These are phyloP conservation scores for Sturnus vulgaris DNA, from an alignment of 2,113 vertebrate genomes.

Conservation along the genomic window DNA sequence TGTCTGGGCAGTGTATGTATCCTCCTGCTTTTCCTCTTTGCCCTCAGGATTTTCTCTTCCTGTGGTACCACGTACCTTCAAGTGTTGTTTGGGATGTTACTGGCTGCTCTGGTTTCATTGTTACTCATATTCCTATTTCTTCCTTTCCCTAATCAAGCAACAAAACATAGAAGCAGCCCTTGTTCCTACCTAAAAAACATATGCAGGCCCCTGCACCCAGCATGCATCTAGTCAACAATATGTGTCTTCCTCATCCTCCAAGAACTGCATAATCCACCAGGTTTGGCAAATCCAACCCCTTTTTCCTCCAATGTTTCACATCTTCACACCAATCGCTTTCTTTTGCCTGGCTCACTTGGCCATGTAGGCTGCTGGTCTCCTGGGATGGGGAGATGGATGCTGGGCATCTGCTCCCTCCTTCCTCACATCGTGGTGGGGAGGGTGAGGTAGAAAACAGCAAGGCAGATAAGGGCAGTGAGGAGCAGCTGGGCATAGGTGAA, in stretches of 20 bases:
- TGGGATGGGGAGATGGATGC: background rate
- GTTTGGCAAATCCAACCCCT: background rate
- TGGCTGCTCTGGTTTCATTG: background rate
- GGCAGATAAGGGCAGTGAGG: background rate
- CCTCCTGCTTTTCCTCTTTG: background rate
- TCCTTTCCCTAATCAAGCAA: background rate
- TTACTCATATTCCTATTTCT: background rate
- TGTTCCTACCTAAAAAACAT: background rate
- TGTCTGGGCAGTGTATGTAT: background rate
- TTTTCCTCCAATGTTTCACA: background rate
- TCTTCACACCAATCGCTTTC: background rate
- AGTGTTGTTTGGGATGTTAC: background rate
- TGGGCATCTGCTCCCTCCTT: background rate
- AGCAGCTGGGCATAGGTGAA: background rate
- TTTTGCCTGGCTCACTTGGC: background rate
- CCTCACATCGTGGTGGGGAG: background rate
- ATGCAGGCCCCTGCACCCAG: background rate
- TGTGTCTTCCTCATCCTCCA: background rate
- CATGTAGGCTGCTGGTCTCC: background rate
- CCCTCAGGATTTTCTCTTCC: background rate
- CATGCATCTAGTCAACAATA: constrained; percentile 8
- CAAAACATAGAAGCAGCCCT: background rate
- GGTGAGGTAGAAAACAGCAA: background rate
- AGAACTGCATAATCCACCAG: background rate
- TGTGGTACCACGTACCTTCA: background rate